Percentiles rank a stretch among this genome's conserved stretches.
Conservation (phyloP, 2,888 invertebrate species). For the Zeuzera pyrina region DNA sequence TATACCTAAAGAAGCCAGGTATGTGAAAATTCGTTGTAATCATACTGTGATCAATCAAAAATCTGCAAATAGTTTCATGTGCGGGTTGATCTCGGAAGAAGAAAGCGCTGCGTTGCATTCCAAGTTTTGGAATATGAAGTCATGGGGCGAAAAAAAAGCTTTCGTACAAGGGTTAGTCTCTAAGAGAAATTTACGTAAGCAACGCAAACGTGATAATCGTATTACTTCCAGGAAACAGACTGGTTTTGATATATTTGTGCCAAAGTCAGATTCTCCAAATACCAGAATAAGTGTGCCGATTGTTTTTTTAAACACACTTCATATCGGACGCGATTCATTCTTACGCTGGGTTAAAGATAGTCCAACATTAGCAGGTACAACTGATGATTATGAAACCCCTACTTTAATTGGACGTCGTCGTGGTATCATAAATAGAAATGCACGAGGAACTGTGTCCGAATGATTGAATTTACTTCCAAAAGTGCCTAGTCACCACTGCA, state of each 20-base stretch:
- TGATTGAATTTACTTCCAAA: too few species aligned
- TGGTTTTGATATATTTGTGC: conserved; percentile 1
- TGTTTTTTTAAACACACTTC: conserved; percentile 1
- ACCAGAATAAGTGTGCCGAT: too few species aligned
- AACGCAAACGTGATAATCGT: neutral
- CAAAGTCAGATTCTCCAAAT: too few species aligned
- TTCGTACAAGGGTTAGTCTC: too few species aligned
- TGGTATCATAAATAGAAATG: too few species aligned
- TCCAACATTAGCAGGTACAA: too few species aligned
- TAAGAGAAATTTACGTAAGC: too few species aligned
- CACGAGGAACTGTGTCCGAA: too few species aligned
- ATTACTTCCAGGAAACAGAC: neutral
- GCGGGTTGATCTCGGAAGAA: neutral
- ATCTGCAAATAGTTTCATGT: conserved; percentile 1
- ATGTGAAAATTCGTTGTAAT: neutral
- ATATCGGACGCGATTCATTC: neutral
- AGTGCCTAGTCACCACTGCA: too few species aligned
- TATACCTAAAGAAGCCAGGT: neutral
- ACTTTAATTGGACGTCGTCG: too few species aligned
- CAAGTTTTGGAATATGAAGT: neutral
- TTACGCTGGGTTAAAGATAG: neutral
- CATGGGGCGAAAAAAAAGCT: neutral
- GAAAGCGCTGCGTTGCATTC: neutral
- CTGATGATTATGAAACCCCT: too few species aligned
- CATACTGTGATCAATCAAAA: neutral